Base-by-base conservation (phyloP, 2,888 invertebrate genomes). In the Lomographa bimaculata region DNA sequence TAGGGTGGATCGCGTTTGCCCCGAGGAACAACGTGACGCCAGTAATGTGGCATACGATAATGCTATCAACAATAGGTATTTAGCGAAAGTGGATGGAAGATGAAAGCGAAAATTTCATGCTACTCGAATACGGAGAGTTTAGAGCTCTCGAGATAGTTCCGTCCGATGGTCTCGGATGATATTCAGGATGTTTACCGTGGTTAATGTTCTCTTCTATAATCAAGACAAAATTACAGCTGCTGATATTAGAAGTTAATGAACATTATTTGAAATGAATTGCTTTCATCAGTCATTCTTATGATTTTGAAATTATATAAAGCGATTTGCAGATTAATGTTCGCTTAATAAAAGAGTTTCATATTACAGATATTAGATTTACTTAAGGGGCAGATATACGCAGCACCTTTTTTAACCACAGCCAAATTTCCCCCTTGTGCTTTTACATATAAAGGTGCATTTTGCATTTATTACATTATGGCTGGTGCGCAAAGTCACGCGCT, bases 71-170 rank as follows among this genome's bases (percentile, higher is more conserved):
- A 56, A 60, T 60, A 46, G 54, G 59, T 59, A 60, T 62, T 62
- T 62, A 62, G 62, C 62, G 62, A 62, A 62, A 62, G 62, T 60
- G 51, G 55, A 50, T 50, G 50, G 45, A 43, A 50, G 54, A 57
- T 52, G 62, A 60, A 60, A 62, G 62, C 56, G 62, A 57, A 57
- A 56, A 50, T 50, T 56, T 52, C 47, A 56, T 46, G 49, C 42
- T 46, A 38, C 54, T 51, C 43, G 44, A 49, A 34, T 26, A 41
- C 38, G 24, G 44, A 38, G 37, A 29, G 46, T 45, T 46, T 23
- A 42, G 29, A 23, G 32, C 11, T 27, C 23, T 32, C 19, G 14
- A 36, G 36, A 27, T 32, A 14, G 36, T 37, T 32, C 23, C 36
- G 19, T 27, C 32, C 8, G 42, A 27, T 43, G 42, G 27, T 18